Evolutionary conservation across 2,113 vertebrate genomes (phyloP), one percentile per base, ranked within the genome.

Genomic region (Grus americana): DNA sequence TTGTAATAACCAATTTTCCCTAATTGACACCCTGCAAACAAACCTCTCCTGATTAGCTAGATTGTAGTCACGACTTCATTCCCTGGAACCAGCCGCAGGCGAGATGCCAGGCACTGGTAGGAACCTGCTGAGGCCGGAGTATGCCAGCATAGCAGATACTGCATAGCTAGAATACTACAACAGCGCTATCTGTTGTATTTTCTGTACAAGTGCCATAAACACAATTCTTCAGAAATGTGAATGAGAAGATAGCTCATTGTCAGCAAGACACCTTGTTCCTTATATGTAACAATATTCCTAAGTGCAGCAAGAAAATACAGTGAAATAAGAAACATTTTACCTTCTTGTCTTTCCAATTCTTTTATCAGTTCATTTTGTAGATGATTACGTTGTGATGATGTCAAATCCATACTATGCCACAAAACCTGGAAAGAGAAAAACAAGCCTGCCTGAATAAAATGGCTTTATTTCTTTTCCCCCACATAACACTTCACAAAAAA

Each of bases 261-360:
- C 42, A 90, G 70, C 29, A 89, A 68, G 62, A 65, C 5, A 58
- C 9, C 18, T 68, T n/a, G 15, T 6, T 70, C 73, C 29, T 71
- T 58, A 23, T 6, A 27, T 2, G 42, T 75, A 46, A 36, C 32
- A 46, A 36, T 34, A 71, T 59, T 80, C 21, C 27, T 27, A 66
- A 82, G 11, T 19, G 18, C 8, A 89, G 65, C 58, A 90, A 79
- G 80, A 79, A 73, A 94, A 90, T 6, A 62, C 5, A 57, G 19
- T 40, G 20, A 95, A 62, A 78, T n/a, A 63, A 79, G 71, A 92
- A 92, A 76, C 8, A 6, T 87, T 94, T 97, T 98, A 98, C 98
- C 98, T 95, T 95, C 93, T 86, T 90, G 65, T 86, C 44, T 74
- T 87, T 92, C 83, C 72, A 70, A 8, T 36, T 97, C 89, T 94